Evolutionary conservation across 1,140 invertebrate genomes (phyloP).

Genomic region (Oreohelix idahoensis): DNA sequence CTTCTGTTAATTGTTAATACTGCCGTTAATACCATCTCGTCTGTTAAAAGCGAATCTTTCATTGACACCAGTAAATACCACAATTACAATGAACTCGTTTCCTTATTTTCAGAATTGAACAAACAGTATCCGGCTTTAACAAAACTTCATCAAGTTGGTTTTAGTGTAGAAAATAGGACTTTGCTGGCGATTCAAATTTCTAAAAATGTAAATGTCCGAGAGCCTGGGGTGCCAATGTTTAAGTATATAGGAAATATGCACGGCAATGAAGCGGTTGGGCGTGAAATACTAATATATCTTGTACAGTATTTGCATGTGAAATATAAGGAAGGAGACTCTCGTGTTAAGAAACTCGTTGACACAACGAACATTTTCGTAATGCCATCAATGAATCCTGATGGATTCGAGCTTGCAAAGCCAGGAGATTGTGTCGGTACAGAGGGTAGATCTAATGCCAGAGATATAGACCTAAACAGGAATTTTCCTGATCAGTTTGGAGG

Average conservation of each 20-base stretch:
- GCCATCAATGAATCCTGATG: slow-evolving; percentile 98
- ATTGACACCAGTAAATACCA: slow-evolving; percentile 63
- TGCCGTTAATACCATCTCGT: no score
- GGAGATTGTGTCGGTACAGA: slow-evolving; percentile 62
- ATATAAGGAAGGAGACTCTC: slow-evolving; percentile 77
- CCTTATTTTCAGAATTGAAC: slow-evolving; percentile 59
- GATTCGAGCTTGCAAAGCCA: slow-evolving; percentile 83
- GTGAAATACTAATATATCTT: slow-evolving; percentile 86
- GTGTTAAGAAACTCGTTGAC: slow-evolving; percentile 85
- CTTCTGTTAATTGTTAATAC: no score
- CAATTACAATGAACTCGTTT: slow-evolving; percentile 66
- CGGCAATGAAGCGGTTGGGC: slow-evolving; percentile 89
- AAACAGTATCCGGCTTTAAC: slow-evolving; percentile 79
- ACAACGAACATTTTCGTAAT: slow-evolving; percentile 89
- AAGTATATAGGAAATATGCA: slow-evolving; percentile 94
- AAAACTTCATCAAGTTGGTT: slow-evolving; percentile 84
- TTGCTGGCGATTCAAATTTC: slow-evolving; percentile 87
- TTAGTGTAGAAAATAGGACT: slow-evolving; percentile 83
- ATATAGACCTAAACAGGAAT: slow-evolving; percentile 94
- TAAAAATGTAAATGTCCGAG: slow-evolving; percentile 77
- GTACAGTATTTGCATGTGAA: slow-evolving; percentile 82
- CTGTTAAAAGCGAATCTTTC: not conserved
- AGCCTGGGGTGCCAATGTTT: slow-evolving; percentile 74
- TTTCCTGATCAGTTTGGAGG: slow-evolving; percentile 90
- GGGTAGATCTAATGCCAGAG: slow-evolving; percentile 87